Percentiles rank a stretch among this genome's conserved stretches.
These are phyloP conservation scores for Resseliella maxima DNA, from an alignment of 2,888 invertebrate genomes.

Conservation along the genomic window DNA sequence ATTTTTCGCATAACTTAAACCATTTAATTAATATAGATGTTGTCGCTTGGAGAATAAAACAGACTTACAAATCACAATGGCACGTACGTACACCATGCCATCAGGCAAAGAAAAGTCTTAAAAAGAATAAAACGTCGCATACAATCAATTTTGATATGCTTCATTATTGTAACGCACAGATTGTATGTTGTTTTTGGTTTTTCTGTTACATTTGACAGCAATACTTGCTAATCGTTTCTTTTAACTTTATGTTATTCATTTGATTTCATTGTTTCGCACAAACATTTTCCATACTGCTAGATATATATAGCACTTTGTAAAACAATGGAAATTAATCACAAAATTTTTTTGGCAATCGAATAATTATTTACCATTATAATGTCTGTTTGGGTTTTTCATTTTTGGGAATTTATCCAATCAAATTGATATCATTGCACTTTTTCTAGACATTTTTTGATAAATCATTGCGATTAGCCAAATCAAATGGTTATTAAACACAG, in stretches of 20 bases:
- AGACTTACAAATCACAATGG: neutral
- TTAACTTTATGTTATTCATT: constrained; percentile 13
- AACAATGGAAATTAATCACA: constrained; percentile 1
- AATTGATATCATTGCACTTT: neutral
- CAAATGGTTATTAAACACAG: neutral
- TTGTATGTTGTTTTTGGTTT: neutral
- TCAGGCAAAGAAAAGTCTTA: neutral
- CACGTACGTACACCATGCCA: too few relatives aligned
- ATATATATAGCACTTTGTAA: neutral
- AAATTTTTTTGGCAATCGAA: neutral
- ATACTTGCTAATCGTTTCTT: neutral
- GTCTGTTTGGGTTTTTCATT: neutral
- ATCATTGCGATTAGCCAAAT: neutral
- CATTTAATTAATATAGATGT: constrained; percentile 41
- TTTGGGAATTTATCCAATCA: neutral
- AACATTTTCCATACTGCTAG: too few relatives aligned
- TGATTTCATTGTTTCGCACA: constrained; percentile 6
- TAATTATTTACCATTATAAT: neutral
- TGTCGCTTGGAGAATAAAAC: neutral
- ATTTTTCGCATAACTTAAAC: constrained; percentile 26
- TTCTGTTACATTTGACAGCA: neutral
- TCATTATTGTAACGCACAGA: neutral
- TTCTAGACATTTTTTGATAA: too few relatives aligned
- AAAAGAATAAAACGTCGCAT: neutral
- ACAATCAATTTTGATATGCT: constrained; percentile 32